Percentiles rank a stretch among this genome's conserved stretches.
Evolutionary conservation across 2,797 vertebrate genomes (phyloP).

Genomic region (Danio albolineatus): DNA sequence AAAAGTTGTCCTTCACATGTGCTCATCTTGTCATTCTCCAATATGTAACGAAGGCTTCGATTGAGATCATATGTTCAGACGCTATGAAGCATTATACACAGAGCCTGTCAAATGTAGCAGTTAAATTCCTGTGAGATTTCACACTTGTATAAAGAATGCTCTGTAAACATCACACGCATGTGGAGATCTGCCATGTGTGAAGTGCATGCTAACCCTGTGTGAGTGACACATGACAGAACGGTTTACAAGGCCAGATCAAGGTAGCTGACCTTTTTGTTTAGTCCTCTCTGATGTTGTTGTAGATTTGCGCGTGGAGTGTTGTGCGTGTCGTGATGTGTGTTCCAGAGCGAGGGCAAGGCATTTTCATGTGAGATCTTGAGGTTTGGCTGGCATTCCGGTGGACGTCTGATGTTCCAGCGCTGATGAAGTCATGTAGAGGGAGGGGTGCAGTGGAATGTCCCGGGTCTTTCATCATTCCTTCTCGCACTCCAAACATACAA

Average conservation of each 20-base stretch:
- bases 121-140: slow-evolving; percentile 54
- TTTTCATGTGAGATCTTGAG: slow-evolving; percentile 60
- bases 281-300: slow-evolving; percentile 1
- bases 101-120: slow-evolving; percentile 41
- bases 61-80: slow-evolving; percentile 32
- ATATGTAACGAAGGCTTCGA: slow-evolving; percentile 33
- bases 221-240: slow-evolving; percentile 69
- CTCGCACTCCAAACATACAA: slow-evolving; percentile 28
- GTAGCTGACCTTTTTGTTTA: slow-evolving; percentile 76
- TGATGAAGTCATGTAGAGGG: slow-evolving; percentile 46
- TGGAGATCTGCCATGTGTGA: slow-evolving; percentile 55
- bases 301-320: slow-evolving; percentile 45
- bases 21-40: slow-evolving; percentile 11
- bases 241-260: slow-evolving; percentile 66
- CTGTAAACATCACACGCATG: slow-evolving; percentile 69
- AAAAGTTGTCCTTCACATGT: slow-evolving; percentile 2
- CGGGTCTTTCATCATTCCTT: slow-evolving; percentile 40
- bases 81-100: slow-evolving; percentile 37
- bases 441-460: slow-evolving; percentile 39
- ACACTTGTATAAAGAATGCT: slow-evolving; percentile 54
- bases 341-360: background rate
- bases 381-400: slow-evolving; percentile 55
- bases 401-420: slow-evolving; percentile 59
- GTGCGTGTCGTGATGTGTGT: slow-evolving; percentile 46
- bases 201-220: slow-evolving; percentile 37